These are phyloP conservation scores for Homarus americanus DNA, from an alignment of 1,140 invertebrate genomes.

Conservation along the genomic window DNA sequence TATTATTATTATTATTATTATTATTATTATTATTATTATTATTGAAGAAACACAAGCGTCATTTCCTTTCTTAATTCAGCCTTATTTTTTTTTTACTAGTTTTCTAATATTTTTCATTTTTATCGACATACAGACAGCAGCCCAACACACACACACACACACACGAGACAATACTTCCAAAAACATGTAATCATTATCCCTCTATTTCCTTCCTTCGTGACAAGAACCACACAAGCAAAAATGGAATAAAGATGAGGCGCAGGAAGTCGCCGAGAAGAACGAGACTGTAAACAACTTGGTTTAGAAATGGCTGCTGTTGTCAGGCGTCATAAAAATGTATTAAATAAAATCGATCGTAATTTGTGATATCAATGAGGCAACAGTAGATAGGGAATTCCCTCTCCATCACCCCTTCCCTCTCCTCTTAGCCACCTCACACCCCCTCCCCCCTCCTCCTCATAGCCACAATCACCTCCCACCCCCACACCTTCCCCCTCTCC, in stretches of 20 bases:
- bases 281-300: too few relatives aligned
- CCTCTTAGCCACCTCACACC: too few relatives aligned
- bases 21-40: not conserved
- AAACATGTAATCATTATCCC: not conserved
- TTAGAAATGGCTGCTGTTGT: not conserved
- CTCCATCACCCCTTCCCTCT: too few relatives aligned
- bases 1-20: not conserved
- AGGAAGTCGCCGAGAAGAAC: not conserved
- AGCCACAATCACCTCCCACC: too few relatives aligned
- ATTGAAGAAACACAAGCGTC: too few relatives aligned
- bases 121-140: not conserved
- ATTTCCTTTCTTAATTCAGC: too few relatives aligned
- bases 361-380: conserved; percentile 17
- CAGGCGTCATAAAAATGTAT: conserved; percentile 12
- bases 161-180: too few relatives aligned
- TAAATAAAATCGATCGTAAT: conserved; percentile 41
- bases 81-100: not conserved
- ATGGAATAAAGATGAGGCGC: not conserved
- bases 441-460: too few relatives aligned
- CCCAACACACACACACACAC: too few relatives aligned
- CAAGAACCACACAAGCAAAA: not conserved
- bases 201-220: not conserved
- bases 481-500: too few relatives aligned
- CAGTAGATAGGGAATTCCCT: too few relatives aligned
- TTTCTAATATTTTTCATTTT: not conserved